phyloP scores from a whole-genome alignment of 2,113 vertebrate genomes.

The Otus sunia region DNA sequence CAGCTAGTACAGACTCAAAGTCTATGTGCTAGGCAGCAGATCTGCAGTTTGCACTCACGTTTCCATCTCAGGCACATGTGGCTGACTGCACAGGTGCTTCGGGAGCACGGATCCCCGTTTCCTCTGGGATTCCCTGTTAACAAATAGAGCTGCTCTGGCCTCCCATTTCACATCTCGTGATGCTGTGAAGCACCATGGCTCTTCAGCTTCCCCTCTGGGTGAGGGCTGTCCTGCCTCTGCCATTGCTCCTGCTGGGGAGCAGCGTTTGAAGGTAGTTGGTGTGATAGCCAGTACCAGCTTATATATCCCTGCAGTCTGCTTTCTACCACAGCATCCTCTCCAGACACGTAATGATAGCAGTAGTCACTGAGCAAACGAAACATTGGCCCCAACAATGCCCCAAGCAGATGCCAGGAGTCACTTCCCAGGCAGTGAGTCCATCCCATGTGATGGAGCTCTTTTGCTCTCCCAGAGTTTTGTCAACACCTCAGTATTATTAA shows the following conservation, averaged over 20 bases:
- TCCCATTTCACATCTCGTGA: background rate
- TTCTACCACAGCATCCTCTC: background rate
- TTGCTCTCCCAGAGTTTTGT: slow-evolving; percentile 19
- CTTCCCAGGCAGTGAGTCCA: background rate
- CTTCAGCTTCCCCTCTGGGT: rapidly evolving
- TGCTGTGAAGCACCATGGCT: rapidly evolving
- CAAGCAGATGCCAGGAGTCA: background rate
- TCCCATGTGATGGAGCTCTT: background rate
- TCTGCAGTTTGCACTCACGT: background rate
- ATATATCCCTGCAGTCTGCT: background rate
- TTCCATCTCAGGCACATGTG: background rate
- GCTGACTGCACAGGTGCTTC: background rate
- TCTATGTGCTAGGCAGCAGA: background rate
- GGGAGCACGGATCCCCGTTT: rapidly evolving
- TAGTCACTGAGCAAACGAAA: background rate
- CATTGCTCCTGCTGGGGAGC: background rate
- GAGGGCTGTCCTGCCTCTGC: background rate
- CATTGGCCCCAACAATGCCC: background rate
- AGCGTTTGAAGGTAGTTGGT: rapidly evolving
- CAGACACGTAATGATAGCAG: background rate
- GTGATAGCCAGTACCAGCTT: background rate
- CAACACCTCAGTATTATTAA: slow-evolving; percentile 35
- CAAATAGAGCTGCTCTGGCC: background rate
- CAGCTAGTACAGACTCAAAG: background rate
- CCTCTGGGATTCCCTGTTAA: background rate